Conservation (phyloP, 2,797 vertebrate species). For the Holocentrus rufus region DNA sequence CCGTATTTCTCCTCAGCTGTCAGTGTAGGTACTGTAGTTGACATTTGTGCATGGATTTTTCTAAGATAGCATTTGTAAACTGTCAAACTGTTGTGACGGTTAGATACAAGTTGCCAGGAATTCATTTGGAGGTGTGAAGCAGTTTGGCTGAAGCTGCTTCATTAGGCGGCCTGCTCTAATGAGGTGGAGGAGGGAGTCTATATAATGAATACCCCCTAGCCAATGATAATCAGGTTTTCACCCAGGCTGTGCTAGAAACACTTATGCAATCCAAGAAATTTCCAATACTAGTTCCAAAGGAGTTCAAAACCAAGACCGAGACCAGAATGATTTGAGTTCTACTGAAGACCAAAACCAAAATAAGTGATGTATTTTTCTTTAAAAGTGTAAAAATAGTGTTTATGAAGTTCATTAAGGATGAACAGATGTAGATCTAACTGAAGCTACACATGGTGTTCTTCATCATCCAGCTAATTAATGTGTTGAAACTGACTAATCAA, state of each 20-base stretch:
- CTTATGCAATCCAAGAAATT: neutral
- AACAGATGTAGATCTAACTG: neutral
- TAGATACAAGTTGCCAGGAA: too few relatives aligned
- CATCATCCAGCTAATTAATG: too few relatives aligned
- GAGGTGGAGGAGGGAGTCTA: too few relatives aligned
- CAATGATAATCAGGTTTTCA: neutral
- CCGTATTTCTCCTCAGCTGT: neutral
- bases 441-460: too few relatives aligned
- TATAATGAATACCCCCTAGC: neutral
- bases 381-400: neutral
- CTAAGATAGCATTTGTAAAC: neutral
- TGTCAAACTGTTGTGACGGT: neutral
- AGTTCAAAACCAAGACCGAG: too few relatives aligned
- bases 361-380: neutral
- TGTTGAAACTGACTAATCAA: too few relatives aligned
- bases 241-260: neutral
- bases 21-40: neutral
- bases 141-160: neutral
- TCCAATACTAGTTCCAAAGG: neutral
- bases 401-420: neutral
- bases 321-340: too few relatives aligned
- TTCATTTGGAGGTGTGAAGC: too few relatives aligned
- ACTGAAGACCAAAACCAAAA: constrained; percentile 2
- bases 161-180: neutral
- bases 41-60: neutral